Evolutionary conservation across 2,888 invertebrate genomes (phyloP).

Genomic region (Dryobota labecula): DNA sequence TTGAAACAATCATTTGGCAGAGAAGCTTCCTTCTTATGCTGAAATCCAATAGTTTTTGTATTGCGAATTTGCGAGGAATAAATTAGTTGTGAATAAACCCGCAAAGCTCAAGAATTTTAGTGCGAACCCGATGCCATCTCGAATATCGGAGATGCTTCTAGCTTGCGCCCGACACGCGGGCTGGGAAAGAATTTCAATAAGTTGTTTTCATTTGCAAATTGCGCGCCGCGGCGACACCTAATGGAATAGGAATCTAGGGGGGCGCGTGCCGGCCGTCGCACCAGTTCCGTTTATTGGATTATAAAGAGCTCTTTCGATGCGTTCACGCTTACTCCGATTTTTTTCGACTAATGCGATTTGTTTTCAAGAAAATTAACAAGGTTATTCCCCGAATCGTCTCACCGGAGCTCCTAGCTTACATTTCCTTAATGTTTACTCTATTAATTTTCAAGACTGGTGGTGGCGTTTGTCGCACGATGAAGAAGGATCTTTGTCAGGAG

Average conservation of each 20-base stretch:
- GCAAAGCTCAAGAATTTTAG: constrained; percentile 67
- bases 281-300: constrained; percentile 82
- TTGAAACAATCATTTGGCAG: constrained; percentile 21
- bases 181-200: constrained; percentile 90
- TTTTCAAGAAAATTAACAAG: constrained; percentile 48
- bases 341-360: constrained; percentile 58
- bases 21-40: constrained; percentile 19
- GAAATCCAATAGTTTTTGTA: constrained; percentile 29
- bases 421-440: constrained; percentile 53
- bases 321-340: constrained; percentile 62
- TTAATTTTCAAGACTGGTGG: constrained; percentile 64
- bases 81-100: constrained; percentile 45
- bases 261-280: constrained; percentile 76
- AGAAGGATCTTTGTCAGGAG: constrained; percentile 79
- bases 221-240: constrained; percentile 87
- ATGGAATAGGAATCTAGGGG: constrained; percentile 87
- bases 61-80: constrained; percentile 19
- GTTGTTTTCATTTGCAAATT: constrained; percentile 91
- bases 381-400: constrained; percentile 18
- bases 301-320: constrained; percentile 75
- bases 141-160: constrained; percentile 78
- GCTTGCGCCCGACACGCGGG: constrained; percentile 75
- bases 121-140: constrained; percentile 75
- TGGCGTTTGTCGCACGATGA: constrained; percentile 69
- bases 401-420: constrained; percentile 1